Percentiles rank a stretch among this genome's conserved stretches.
Evolutionary conservation across 2,888 invertebrate genomes (phyloP).

Genomic region (Cephalotes varians): DNA sequence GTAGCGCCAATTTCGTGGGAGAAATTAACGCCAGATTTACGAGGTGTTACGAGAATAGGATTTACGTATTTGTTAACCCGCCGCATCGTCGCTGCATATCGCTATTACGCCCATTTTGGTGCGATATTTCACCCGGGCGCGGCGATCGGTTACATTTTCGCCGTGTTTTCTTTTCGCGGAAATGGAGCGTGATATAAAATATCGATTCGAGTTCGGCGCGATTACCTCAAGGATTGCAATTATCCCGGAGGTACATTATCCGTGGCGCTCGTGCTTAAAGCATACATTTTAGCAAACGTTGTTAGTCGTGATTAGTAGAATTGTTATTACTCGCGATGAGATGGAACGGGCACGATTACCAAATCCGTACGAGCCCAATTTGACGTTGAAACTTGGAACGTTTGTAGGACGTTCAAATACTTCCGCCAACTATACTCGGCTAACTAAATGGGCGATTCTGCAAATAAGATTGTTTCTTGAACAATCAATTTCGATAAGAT

Average conservation of each 20-base stretch:
- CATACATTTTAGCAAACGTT: constrained; percentile 37
- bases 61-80: constrained; percentile 78
- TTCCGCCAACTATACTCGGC: background rate
- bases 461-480: background rate
- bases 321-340: constrained; percentile 32
- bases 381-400: background rate
- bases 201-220: constrained; percentile 19
- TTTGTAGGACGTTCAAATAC: background rate
- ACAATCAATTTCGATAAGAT: background rate
- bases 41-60: constrained; percentile 74
- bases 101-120: constrained; percentile 27
- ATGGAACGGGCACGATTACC: background rate
- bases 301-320: constrained; percentile 37
- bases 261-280: constrained; percentile 1
- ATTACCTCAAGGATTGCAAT: constrained; percentile 33
- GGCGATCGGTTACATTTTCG: constrained; percentile 29
- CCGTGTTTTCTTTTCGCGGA: background rate
- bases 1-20: constrained; percentile 69
- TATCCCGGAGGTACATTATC: constrained; percentile 36
- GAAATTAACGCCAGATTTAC: constrained; percentile 79
- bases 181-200: constrained; percentile 2
- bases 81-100: constrained; percentile 49
- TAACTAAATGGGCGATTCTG: background rate
- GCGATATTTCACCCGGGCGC: constrained; percentile 43
- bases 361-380: background rate